Evolutionary conservation across 2,888 invertebrate species (phyloP).

Genomic region (Craniophora ligustri): DNA sequence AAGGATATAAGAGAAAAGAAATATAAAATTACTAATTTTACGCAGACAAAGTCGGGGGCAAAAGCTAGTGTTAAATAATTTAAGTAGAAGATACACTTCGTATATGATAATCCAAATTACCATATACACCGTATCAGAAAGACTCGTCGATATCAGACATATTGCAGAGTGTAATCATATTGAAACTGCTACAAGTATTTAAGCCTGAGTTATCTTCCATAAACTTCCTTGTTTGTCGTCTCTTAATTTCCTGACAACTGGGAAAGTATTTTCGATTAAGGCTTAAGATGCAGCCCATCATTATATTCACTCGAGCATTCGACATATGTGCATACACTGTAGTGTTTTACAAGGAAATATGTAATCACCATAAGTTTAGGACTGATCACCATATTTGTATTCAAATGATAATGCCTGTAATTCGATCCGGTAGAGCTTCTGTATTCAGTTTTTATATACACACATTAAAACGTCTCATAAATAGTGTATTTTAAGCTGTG

Average conservation of each 20-base stretch:
- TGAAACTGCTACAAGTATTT: not conserved
- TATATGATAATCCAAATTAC: too few relatives aligned
- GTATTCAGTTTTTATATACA: not conserved
- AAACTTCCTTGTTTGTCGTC: constrained; percentile 14
- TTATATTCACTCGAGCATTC: not conserved
- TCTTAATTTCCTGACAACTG: constrained; percentile 8
- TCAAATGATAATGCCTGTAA: not conserved
- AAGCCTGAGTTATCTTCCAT: constrained; percentile 4
- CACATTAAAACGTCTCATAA: too few relatives aligned
- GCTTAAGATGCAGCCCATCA: constrained; percentile 2
- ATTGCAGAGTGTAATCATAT: not conserved
- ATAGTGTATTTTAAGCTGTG: too few relatives aligned
- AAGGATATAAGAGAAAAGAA: too few relatives aligned
- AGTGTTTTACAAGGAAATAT: not conserved
- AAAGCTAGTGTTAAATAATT: too few relatives aligned
- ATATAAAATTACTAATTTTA: too few relatives aligned
- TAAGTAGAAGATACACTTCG: too few relatives aligned
- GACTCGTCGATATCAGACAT: not conserved
- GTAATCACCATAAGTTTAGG: constrained; percentile 32
- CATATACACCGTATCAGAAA: too few relatives aligned
- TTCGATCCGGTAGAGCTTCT: constrained; percentile 8
- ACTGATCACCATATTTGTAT: constrained; percentile 8
- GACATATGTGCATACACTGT: not conserved
- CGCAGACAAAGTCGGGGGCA: too few relatives aligned
- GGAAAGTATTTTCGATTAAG: constrained; percentile 26